Evolutionary conservation across 2,797 vertebrate genomes (phyloP), one percentile per base, ranked within the genome.

Genomic region (Channallabes apus): DNA sequence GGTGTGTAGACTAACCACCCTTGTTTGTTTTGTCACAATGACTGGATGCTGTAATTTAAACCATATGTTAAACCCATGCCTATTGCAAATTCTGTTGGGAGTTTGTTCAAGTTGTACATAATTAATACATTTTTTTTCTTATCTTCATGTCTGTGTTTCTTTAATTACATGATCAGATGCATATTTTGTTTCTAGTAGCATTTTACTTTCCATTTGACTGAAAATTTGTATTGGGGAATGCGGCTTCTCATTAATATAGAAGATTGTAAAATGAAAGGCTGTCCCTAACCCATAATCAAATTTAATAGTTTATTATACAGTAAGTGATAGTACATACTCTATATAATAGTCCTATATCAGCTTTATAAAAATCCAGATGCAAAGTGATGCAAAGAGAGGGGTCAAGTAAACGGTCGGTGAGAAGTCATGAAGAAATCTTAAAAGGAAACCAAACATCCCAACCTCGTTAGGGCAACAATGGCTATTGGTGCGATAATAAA

Each of bases 171-270:
- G 27, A 54, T 67, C 64, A 71, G 68, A 46, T 41, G 94, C 84
- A 94, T 94, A 94, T 91, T 88, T 88, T 78, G 91, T 92, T 94
- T 89, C 93, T 92, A 93, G 32, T 88, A 90, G 94, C 94, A 94
- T 94, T 93, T 86, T 90, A 93, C 94, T 94, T 93, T 88, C 90
- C 91, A 91, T 54, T 61, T 35, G 29, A 56, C 27, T 18, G 17
- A 3, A n/a, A 14, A 4, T 46, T 54, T 27, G 41, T 3, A 18
- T 9, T 75, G 6, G 3, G n/a, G n/a, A 75, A 18, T 18, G n/a
- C 0, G n/a, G 22, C 8, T 38, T 46, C n/a, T 56, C 58, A 41
- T 59, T 4, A 59, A 22, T 22, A 77, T 24, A 58, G 32, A 32
- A 56, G 24, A 35, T 4, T 35, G 27, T n/a, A 32, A 32, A 20